Evolutionary conservation across 2,797 vertebrate genomes (phyloP).

Genomic region (Loriculus beryllinus): DNA sequence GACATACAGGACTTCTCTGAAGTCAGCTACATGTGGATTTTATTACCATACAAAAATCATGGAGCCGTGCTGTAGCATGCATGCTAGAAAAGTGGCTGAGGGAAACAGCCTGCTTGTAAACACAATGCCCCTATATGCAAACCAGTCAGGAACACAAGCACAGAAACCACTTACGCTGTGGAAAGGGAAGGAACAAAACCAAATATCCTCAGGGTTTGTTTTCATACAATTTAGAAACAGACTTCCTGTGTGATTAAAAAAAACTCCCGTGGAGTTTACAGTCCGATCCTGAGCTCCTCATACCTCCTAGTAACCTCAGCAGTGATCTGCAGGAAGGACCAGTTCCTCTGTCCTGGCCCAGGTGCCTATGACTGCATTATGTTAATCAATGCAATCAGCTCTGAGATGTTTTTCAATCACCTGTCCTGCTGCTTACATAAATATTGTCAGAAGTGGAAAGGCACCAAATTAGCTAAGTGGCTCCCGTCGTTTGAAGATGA

Average conservation of each 20-base stretch:
- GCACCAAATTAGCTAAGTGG: not conserved
- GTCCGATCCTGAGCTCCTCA: not conserved
- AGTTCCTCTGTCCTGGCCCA: not conserved
- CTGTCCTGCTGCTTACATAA: not conserved
- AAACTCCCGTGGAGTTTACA: not conserved
- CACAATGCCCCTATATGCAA: fast-evolving
- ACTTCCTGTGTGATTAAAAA: conserved; percentile 3
- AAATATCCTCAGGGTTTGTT: not conserved
- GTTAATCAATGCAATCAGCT: not conserved
- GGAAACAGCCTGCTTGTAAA: not conserved
- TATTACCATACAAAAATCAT: not conserved
- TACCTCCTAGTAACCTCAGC: not conserved
- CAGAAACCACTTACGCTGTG: not conserved
- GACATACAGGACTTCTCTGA: not conserved
- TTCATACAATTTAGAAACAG: not conserved
- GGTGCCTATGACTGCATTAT: fast-evolving
- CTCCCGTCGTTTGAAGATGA: not conserved
- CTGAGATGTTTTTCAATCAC: not conserved
- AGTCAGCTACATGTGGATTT: not conserved
- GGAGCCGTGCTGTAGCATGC: not conserved
- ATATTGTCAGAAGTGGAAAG: not conserved
- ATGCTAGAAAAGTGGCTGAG: not conserved
- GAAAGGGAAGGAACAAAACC: not conserved
- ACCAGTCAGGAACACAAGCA: not conserved
- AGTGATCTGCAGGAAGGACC: not conserved